Evolutionary conservation across 1,140 invertebrate species (phyloP), one percentile per base, ranked within the genome.

Genomic region (Tetramorium simillimum): DNA sequence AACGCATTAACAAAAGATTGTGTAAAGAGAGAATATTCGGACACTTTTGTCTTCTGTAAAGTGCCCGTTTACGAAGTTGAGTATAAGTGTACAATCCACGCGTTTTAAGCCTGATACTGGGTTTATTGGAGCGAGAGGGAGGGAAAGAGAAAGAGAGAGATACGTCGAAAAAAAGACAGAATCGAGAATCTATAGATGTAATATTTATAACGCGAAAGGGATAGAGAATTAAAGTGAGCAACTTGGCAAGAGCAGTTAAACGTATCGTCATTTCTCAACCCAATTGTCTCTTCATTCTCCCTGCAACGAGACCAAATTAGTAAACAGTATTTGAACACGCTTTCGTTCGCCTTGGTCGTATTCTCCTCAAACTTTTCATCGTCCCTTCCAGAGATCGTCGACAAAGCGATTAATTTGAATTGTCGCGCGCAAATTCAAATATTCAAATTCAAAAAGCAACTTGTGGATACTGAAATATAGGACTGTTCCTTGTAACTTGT

Each of bases 201-300:
- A 73, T 73, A 84, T 84, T 84, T 84, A 60, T 84, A 75, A 33
- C 24, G 53, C 40, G 70, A 43, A 84, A 46, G 56, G 9, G 14
- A 49, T n/a, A 46, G 21, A 72, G 9, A 82, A 84, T 84, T 84
- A 73, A 84, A 84, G 9, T 12, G 14, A 53, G 67, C n/a, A n/a
- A 80, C 67, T 69, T 69, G 10, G 9, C 14, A 46, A 63, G 6
- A 65, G 40, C 7, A 65, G 18, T n/a, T 7, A 12, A 37, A 9
- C 5, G 1, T 7, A 9, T 60, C n/a, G n/a, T 60, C 9, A 33
- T 24, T 51, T 69, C 16, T 46, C 43, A 6, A 40, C 7, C 33
- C 4, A 58, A 40, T 58, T 56, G 21, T 21, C 33, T 37, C n/a
- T 3, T 53, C 7, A 37, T 58, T 58, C 14, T 40, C n/a, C 33